phyloP scores from a whole-genome alignment of 2,888 invertebrate genomes.

The Vanessa cardui region DNA sequence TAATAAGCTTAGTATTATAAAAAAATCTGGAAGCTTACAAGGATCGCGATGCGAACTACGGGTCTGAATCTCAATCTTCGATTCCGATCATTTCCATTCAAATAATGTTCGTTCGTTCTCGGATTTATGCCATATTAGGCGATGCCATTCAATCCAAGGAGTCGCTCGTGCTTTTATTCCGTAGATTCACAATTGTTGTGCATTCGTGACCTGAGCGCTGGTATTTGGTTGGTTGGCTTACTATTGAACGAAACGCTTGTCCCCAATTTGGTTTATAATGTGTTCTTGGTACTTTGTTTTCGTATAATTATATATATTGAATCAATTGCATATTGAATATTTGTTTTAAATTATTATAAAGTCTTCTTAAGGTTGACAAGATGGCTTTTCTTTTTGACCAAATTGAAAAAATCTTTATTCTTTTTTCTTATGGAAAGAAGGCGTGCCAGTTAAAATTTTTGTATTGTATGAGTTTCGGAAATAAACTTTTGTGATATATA shows the following conservation, averaged over 20 bases:
- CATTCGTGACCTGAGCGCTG: background rate
- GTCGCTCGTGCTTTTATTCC: background rate
- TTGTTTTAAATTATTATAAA: too few species aligned
- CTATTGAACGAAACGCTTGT: background rate
- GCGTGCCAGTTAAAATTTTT: too few species aligned
- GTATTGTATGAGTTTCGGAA: too few species aligned
- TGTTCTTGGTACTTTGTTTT: too few species aligned
- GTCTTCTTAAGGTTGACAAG: too few species aligned
- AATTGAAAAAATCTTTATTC: too few species aligned
- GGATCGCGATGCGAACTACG: background rate
- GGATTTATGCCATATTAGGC: slow-evolving; percentile 17
- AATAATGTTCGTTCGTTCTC: slow-evolving; percentile 18
- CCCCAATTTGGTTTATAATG: too few species aligned
- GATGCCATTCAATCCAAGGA: slow-evolving; percentile 13
- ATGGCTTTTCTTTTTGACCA: too few species aligned
- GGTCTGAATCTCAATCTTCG: background rate
- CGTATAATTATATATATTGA: too few species aligned
- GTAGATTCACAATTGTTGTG: slow-evolving; percentile 6
- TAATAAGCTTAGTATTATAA: background rate
- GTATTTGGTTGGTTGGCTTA: background rate
- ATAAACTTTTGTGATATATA: too few species aligned
- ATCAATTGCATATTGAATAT: too few species aligned
- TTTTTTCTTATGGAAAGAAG: too few species aligned
- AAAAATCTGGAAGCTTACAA: background rate
- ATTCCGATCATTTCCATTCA: slow-evolving; percentile 4